These are phyloP conservation scores for Gortyna flavago DNA, from an alignment of 2,888 invertebrate species.

Conservation along the genomic window DNA sequence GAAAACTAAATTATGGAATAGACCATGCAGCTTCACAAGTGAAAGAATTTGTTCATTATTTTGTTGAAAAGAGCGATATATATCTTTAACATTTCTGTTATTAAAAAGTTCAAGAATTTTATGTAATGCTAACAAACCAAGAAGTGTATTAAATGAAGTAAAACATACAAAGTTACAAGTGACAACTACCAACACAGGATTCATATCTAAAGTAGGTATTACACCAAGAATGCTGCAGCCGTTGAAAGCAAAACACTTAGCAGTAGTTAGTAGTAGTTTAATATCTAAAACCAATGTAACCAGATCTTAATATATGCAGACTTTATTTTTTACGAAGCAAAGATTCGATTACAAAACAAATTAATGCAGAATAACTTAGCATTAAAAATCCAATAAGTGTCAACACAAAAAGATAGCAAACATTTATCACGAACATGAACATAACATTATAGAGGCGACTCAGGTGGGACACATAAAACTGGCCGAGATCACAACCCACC, in stretches of 20 bases:
- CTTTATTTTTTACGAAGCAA: constrained; percentile 41
- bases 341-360: constrained; percentile 51
- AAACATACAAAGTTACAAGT: constrained; percentile 29
- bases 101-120: not conserved
- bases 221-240: constrained; percentile 42
- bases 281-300: constrained; percentile 50
- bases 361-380: constrained; percentile 57
- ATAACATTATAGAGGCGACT: constrained; percentile 71
- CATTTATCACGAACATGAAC: constrained; percentile 65
- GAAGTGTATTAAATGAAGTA: not conserved
- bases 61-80: not conserved
- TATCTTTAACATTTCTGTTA: not conserved
- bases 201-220: constrained; percentile 37
- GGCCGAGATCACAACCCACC: constrained; percentile 74
- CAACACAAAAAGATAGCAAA: constrained; percentile 59
- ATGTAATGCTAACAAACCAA: not conserved
- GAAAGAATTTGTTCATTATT: too few relatives aligned
- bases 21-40: not conserved
- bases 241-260: constrained; percentile 43
- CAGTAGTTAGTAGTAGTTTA: constrained; percentile 61
- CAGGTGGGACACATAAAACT: constrained; percentile 79
- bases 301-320: constrained; percentile 38
- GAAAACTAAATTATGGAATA: not conserved
- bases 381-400: constrained; percentile 59
- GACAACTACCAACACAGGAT: constrained; percentile 17